A percentile compares a stretch with the other conserved stretches of the same genome.
These are phyloP conservation scores for Ladona fulva DNA, from an alignment of 1,140 invertebrate genomes.

Conservation along the genomic window DNA sequence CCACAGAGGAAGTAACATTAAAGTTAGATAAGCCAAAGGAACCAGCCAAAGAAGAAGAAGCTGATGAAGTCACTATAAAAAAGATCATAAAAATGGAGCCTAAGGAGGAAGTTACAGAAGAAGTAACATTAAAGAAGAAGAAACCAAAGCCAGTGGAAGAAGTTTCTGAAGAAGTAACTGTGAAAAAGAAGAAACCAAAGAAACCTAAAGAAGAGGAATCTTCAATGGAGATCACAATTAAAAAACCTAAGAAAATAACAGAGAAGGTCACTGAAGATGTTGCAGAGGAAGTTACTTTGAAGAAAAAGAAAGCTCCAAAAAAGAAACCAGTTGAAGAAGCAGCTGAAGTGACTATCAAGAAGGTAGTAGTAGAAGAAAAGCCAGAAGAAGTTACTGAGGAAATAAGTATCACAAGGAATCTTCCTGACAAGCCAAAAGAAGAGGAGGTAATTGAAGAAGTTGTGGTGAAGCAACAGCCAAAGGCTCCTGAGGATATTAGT, in stretches of 20 bases:
- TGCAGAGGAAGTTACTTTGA: constrained; percentile 22
- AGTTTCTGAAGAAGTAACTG: constrained; percentile 19
- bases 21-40: constrained; percentile 24
- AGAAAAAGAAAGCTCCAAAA: constrained; percentile 24
- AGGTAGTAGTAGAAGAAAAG: constrained; percentile 26
- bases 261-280: constrained; percentile 18
- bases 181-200: constrained; percentile 17
- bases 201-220: constrained; percentile 23
- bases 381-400: constrained; percentile 27
- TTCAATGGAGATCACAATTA: constrained; percentile 24
- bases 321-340: constrained; percentile 28
- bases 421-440: constrained; percentile 36
- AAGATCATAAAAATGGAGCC: constrained; percentile 60
- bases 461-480: constrained; percentile 55
- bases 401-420: constrained; percentile 43
- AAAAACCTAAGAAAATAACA: constrained; percentile 1
- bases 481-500: constrained; percentile 39
- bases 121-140: constrained; percentile 34
- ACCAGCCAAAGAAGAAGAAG: constrained; percentile 26
- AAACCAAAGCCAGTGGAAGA: constrained; percentile 22
- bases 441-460: constrained; percentile 55
- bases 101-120: constrained; percentile 38
- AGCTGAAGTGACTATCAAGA: constrained; percentile 37
- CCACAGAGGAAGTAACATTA: constrained; percentile 21
- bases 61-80: constrained; percentile 50